phyloP scores from a whole-genome alignment of 2,888 invertebrate species.

The Nemurella pictetii region DNA sequence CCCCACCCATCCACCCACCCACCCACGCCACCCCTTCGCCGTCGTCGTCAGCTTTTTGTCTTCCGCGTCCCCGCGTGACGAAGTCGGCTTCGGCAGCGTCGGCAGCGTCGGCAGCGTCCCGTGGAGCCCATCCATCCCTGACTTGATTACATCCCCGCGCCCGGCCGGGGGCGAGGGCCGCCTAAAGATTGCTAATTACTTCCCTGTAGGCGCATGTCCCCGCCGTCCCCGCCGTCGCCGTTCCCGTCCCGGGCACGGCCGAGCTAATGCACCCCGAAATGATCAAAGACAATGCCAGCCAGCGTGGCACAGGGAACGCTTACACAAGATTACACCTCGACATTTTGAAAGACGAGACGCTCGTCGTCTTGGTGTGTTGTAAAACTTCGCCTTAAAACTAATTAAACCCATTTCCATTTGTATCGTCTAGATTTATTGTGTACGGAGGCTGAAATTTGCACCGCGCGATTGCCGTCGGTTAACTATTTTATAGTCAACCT shows the following conservation, averaged over 20 bases:
- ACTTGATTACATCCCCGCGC: background rate
- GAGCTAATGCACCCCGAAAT: background rate
- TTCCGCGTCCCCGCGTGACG: slow-evolving; percentile 8
- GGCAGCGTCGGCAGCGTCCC: too few relatives aligned
- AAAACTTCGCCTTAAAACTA: background rate
- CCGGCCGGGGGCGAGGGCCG: background rate
- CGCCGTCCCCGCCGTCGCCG: background rate
- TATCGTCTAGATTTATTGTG: background rate
- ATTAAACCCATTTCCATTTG: background rate
- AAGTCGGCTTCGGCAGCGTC: too few relatives aligned
- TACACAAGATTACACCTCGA: background rate
- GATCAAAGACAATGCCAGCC: background rate
- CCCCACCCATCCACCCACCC: background rate
- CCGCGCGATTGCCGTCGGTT: too few relatives aligned
- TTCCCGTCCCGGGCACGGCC: background rate
- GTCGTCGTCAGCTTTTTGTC: slow-evolving; percentile 7
- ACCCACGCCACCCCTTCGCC: background rate
- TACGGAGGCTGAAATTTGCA: background rate
- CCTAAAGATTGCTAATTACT: slow-evolving; percentile 8
- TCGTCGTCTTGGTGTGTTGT: background rate
- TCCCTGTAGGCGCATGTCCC: background rate
- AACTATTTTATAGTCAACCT: background rate
- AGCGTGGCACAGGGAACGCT: background rate
- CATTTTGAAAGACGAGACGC: background rate
- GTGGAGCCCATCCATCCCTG: background rate